These are phyloP conservation scores for Fissipunctia ypsillon DNA, from an alignment of 2,888 invertebrate species.

Conservation along the genomic window DNA sequence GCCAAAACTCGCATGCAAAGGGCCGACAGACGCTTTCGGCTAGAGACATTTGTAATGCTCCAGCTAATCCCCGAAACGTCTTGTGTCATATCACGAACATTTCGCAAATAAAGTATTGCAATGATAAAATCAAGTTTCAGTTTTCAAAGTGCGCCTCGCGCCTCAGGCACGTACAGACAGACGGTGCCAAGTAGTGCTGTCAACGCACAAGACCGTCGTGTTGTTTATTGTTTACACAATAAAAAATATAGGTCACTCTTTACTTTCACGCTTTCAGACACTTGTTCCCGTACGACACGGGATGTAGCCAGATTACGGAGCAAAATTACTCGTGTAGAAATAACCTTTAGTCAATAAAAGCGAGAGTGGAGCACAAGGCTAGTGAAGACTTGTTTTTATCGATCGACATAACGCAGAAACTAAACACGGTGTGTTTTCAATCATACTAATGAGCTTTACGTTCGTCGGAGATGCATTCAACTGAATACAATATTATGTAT, in stretches of 20 bases:
- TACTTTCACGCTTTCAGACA: conserved; percentile 61
- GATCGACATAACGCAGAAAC: conserved; percentile 72
- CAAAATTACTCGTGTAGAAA: conserved; percentile 69
- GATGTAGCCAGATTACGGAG: conserved; percentile 58
- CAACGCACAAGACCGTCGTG: conserved; percentile 53
- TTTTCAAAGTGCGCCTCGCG: conserved; percentile 3
- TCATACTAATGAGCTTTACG: conserved; percentile 59
- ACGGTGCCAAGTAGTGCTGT: conserved; percentile 58
- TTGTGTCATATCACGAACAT: conserved; percentile 14
- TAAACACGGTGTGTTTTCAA: conserved; percentile 65
- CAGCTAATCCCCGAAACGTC: conserved; percentile 31
- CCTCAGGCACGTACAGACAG: conserved; percentile 50
- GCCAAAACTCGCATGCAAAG: conserved; percentile 74
- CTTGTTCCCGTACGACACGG: conserved; percentile 47
- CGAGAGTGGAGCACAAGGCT: conserved; percentile 80
- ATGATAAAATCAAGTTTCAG: conserved; percentile 42
- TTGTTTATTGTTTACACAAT: conserved; percentile 67
- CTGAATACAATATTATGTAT: conserved; percentile 20
- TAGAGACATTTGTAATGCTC: conserved; percentile 37
- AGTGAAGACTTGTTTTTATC: conserved; percentile 74
- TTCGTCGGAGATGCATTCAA: conserved; percentile 40
- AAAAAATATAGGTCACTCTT: conserved; percentile 66
- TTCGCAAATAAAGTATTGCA: conserved; percentile 6
- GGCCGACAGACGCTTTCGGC: conserved; percentile 44
- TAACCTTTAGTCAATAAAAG: conserved; percentile 77